Base-by-base conservation (phyloP, 2,888 invertebrate genomes). In the Protonemura montana region DNA sequence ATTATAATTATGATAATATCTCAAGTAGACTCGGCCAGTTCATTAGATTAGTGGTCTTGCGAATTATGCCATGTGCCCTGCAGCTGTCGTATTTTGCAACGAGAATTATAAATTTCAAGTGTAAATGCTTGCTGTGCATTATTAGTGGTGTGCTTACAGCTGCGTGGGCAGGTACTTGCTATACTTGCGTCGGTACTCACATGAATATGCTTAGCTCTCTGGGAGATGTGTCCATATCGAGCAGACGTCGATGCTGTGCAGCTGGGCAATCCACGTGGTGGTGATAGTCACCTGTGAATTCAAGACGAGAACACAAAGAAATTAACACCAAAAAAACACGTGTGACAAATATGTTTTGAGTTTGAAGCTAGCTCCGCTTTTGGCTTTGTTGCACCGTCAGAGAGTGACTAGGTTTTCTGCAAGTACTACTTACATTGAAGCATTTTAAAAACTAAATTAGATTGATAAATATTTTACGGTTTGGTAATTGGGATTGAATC, bases 121-220 rank as follows among this genome's bases (percentile, higher is more conserved):
- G 13, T 59, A 59, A 59, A 59, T 59, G 21, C 13, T 59, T 59
- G 16, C 59, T 13, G 13, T 21, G 59, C 59, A 21, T 13, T 3
- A 35, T 59, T 21, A 21, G 21, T 21, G 13, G 13, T 16, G 16
- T 59, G 59, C 59, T 2, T 13, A 21, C 59, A 13, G 10, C 3
- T 35, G 35, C 35, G 35, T 35, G 10, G 76, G 76, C 5, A 25
- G 26, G 78, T 78, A 78, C 59, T 59, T 21, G 13, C 41, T 41
- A 13, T 59, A 59, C 59, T 59, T 21, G n/a, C n/a, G n/a, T 10
- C 28, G 1, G 25, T 16, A 84, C 84, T 84, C 28, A 84, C 84
- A 84, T 28, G 84, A 84, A 84, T 27, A 84, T 84, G 84, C 59
- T 84, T 84, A 84, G 76, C 84, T 84, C 84, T 59, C 84, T 59